Conservation (phyloP, 2,888 invertebrate species). For the Erebia epiphron region DNA sequence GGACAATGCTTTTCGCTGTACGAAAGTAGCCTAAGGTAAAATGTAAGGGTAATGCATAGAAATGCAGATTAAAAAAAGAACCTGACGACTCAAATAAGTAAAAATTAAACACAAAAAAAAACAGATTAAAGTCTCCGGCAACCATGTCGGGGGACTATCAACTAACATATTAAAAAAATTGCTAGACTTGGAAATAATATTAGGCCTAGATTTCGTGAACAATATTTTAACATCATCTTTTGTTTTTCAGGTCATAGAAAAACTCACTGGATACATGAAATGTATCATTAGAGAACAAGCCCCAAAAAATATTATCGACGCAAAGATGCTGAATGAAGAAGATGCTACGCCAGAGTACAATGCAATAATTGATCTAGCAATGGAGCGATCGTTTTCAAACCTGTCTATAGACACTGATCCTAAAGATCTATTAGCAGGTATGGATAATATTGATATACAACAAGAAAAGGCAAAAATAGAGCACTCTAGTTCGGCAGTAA, state of each 20-base stretch:
- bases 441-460: neutral
- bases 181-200: no score
- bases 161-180: no score
- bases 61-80: no score
- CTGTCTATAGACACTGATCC: neutral
- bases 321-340: neutral
- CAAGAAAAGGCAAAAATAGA: neutral
- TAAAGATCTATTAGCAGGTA: neutral
- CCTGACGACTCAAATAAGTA: no score
- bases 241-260: slow-evolving; percentile 62
- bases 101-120: no score
- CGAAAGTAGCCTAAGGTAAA: no score
- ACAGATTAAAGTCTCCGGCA: no score
- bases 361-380: neutral
- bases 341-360: neutral
- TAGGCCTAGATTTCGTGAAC: no score
- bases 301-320: neutral
- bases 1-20: no score
- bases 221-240: no score
- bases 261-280: slow-evolving; percentile 48
- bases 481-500: neutral
- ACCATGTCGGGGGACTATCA: no score
- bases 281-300: slow-evolving; percentile 32
- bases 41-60: no score
- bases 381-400: neutral